Conservation (phyloP, 2,113 vertebrate species). For the Chinchilla lanigera region DNA sequence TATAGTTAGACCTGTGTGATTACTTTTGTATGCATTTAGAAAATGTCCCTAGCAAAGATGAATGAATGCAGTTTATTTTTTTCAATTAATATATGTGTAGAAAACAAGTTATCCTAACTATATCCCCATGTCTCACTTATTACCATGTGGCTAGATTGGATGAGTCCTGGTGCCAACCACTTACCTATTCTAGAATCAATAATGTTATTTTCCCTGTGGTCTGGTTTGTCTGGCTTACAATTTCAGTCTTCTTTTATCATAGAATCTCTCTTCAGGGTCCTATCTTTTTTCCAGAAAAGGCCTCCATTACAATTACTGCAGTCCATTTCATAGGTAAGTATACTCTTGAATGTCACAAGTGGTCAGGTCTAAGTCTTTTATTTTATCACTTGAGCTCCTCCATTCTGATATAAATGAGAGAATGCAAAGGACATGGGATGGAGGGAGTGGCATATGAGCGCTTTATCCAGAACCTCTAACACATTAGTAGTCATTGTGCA, state of each 20-base stretch:
- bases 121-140: neutral
- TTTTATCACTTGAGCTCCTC: conserved; percentile 6
- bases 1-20: neutral
- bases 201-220: neutral
- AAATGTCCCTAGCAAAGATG: neutral
- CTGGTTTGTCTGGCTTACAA: neutral
- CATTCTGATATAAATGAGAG: neutral
- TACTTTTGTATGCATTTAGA: neutral
- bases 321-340: neutral
- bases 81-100: neutral
- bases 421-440: neutral
- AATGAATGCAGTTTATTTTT: neutral
- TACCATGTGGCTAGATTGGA: neutral
- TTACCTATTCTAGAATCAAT: neutral
- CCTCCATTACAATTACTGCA: neutral
- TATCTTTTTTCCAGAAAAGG: conserved; percentile 52
- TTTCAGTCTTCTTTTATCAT: conserved; percentile 8
- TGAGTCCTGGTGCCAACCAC: neutral
- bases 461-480: neutral
- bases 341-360: neutral
- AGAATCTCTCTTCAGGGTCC: neutral
- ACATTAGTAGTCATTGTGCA: neutral
- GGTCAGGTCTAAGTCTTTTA: neutral
- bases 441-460: neutral
- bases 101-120: neutral